These are phyloP conservation scores for Lutjanus argentimaculatus DNA, from an alignment of 2,797 vertebrate species.

Conservation along the genomic window DNA sequence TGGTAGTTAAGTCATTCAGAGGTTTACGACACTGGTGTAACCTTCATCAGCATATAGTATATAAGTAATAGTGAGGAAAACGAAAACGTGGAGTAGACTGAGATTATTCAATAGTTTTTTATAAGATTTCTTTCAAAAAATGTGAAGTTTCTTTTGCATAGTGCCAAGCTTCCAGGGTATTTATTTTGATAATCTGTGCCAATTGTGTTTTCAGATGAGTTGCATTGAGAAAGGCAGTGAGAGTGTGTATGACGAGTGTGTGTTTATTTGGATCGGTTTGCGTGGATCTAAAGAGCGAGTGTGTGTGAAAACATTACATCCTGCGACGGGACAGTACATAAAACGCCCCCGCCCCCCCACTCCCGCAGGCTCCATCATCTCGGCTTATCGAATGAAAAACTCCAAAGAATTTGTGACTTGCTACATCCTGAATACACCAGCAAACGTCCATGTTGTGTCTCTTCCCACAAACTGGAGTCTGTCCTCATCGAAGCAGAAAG, in stretches of 20 bases:
- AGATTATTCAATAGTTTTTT: conserved; percentile 85
- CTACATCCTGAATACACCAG: conserved; percentile 88
- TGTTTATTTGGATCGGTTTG: conserved; percentile 25
- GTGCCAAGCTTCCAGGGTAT: conserved; percentile 86
- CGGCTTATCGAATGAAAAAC: conserved; percentile 79
- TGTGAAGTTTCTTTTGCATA: conserved; percentile 81
- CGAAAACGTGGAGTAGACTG: conserved; percentile 75
- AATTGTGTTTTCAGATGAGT: conserved; percentile 77
- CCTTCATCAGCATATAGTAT: conserved; percentile 84
- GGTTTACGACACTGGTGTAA: conserved; percentile 78
- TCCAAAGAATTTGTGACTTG: conserved; percentile 84
- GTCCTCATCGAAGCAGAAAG: conserved; percentile 44
- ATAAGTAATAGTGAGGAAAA: conserved; percentile 81
- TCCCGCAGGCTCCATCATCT: conserved; percentile 66
- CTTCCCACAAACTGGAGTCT: conserved; percentile 56
- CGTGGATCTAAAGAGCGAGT: conserved; percentile 40
- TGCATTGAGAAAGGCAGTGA: conserved; percentile 54
- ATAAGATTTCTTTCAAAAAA: conserved; percentile 80
- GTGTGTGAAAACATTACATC: conserved; percentile 53
- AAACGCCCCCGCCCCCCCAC: conserved; percentile 3
- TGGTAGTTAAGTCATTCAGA: conserved; percentile 81
- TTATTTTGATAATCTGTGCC: conserved; percentile 87
- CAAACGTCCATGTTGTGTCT: conserved; percentile 77
- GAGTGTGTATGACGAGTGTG: conserved; percentile 25
- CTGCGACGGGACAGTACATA: conserved; percentile 43